Percentiles rank a stretch among this genome's conserved stretches.
Conservation (phyloP, 2,797 vertebrate genomes). For the Varecia variegata region DNA sequence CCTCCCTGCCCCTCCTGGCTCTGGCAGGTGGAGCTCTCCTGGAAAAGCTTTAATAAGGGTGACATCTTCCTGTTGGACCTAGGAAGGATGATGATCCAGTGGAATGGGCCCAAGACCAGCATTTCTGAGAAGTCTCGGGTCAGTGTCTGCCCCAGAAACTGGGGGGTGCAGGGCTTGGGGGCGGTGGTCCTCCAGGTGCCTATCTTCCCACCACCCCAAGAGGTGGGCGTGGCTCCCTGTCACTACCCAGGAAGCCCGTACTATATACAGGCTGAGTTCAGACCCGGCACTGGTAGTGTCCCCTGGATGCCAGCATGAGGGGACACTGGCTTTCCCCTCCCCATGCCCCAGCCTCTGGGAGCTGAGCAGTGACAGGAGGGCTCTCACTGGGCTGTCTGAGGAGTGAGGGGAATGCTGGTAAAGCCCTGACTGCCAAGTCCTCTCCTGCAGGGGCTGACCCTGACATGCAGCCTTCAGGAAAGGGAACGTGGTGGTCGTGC, state of each 20-base stretch:
- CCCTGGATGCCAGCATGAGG: not conserved
- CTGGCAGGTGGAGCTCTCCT: slow-evolving; percentile 89
- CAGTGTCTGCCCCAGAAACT: not conserved
- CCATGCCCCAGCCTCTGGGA: not conserved
- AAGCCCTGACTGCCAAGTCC: not conserved
- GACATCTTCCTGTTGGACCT: slow-evolving; percentile 92
- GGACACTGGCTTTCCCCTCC: not conserved
- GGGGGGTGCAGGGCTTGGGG: not conserved
- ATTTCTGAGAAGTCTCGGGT: slow-evolving; percentile 88
- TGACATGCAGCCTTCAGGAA: slow-evolving; percentile 91
- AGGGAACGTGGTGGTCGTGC: slow-evolving; percentile 89
- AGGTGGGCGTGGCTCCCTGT: not conserved
- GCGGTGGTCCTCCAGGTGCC: slow-evolving; percentile 60
- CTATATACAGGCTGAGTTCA: not conserved
- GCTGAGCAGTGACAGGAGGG: not conserved
- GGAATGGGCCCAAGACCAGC: slow-evolving; percentile 92
- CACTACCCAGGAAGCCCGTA: not conserved
- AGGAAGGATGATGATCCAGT: slow-evolving; percentile 90
- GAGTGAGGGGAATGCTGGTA: too few species aligned
- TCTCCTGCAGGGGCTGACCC: slow-evolving; percentile 83
- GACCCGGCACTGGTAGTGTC: not conserved
- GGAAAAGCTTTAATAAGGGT: slow-evolving; percentile 90
- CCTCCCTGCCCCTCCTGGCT: not conserved
- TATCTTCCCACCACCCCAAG: not conserved
- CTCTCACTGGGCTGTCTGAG: not conserved